Evolutionary conservation across 2,797 vertebrate species (phyloP).

Genomic region (Poeciliopsis presidionis): DNA sequence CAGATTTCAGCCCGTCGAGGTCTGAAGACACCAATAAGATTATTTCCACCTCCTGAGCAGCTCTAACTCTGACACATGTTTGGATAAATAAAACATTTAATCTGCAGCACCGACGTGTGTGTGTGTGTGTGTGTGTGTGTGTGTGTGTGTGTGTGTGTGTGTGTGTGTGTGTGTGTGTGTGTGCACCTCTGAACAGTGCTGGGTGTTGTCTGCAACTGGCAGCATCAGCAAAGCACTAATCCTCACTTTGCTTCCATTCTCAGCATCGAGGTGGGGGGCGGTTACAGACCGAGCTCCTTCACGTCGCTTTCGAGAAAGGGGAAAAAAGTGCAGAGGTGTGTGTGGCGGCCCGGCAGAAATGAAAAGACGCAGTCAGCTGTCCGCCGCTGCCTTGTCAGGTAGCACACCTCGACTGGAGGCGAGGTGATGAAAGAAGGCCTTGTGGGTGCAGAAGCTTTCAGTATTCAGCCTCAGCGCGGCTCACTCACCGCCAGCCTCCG

Average conservation of each 20-base stretch:
- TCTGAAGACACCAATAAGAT: slow-evolving; percentile 37
- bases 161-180: slow-evolving; percentile 34
- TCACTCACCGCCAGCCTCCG: slow-evolving; percentile 43
- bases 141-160: slow-evolving; percentile 34
- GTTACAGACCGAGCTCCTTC: slow-evolving; percentile 33
- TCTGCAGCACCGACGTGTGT: slow-evolving; percentile 34
- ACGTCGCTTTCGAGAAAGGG: slow-evolving; percentile 53
- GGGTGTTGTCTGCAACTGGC: slow-evolving; percentile 57
- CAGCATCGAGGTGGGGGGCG: slow-evolving; percentile 17
- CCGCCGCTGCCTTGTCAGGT: slow-evolving; percentile 43
- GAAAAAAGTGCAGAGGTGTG: slow-evolving; percentile 36
- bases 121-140: slow-evolving; percentile 35
- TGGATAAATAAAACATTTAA: slow-evolving; percentile 65
- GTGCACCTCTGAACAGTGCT: slow-evolving; percentile 46
- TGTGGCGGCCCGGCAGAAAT: slow-evolving; percentile 41
- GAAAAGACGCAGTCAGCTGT: slow-evolving; percentile 65
- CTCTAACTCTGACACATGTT: slow-evolving; percentile 44
- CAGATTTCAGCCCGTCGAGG: slow-evolving; percentile 6
- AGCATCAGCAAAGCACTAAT: slow-evolving; percentile 65
- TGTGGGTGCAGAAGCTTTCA: slow-evolving; percentile 47
- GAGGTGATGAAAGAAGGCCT: slow-evolving; percentile 64
- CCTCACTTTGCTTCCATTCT: slow-evolving; percentile 59
- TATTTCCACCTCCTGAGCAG: slow-evolving; percentile 41
- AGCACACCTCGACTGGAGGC: slow-evolving; percentile 60
- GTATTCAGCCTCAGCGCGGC: slow-evolving; percentile 43